Percentiles rank a stretch among this genome's conserved stretches.
These are phyloP conservation scores for Lysiphlebus fabarum DNA, from an alignment of 1,140 invertebrate species.

Conservation along the genomic window DNA sequence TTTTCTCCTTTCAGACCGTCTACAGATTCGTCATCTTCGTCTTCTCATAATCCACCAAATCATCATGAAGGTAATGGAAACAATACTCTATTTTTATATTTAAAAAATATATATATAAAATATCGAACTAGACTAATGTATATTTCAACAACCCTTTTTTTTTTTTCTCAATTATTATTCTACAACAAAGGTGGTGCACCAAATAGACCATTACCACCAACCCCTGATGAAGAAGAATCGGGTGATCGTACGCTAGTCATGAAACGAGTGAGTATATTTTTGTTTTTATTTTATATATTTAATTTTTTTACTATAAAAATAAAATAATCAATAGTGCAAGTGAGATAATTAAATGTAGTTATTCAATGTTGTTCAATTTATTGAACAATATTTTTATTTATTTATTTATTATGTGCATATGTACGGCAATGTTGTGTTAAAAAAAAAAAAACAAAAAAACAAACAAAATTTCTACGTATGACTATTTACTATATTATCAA, in stretches of 20 bases:
- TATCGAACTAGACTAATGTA: neutral
- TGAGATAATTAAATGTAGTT: slow-evolving; percentile 27
- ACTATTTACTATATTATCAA: slow-evolving; percentile 16
- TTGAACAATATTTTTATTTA: slow-evolving; percentile 24
- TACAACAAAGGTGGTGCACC: slow-evolving; percentile 66
- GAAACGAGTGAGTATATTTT: slow-evolving; percentile 69
- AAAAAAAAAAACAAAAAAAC: slow-evolving; percentile 16
- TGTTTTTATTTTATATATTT: slow-evolving; percentile 1
- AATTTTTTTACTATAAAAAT: neutral
- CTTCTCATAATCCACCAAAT: slow-evolving; percentile 50
- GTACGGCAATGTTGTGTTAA: slow-evolving; percentile 27
- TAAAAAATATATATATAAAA: neutral
- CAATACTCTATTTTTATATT: neutral
- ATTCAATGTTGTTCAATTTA: slow-evolving; percentile 21
- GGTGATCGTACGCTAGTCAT: slow-evolving; percentile 87
- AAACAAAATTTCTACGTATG: neutral
- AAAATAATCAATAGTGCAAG: slow-evolving; percentile 30
- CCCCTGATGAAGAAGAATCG: slow-evolving; percentile 84
- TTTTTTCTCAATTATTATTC: neutral
- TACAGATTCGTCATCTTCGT: slow-evolving; percentile 47
- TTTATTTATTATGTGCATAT: slow-evolving; percentile 31
- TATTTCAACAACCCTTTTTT: slow-evolving; percentile 3
- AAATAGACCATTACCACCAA: slow-evolving; percentile 88
- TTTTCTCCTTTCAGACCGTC: slow-evolving; percentile 78
- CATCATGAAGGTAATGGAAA: slow-evolving; percentile 58